Conservation (phyloP, 2,888 invertebrate genomes). For the Uloborus plumipes region DNA sequence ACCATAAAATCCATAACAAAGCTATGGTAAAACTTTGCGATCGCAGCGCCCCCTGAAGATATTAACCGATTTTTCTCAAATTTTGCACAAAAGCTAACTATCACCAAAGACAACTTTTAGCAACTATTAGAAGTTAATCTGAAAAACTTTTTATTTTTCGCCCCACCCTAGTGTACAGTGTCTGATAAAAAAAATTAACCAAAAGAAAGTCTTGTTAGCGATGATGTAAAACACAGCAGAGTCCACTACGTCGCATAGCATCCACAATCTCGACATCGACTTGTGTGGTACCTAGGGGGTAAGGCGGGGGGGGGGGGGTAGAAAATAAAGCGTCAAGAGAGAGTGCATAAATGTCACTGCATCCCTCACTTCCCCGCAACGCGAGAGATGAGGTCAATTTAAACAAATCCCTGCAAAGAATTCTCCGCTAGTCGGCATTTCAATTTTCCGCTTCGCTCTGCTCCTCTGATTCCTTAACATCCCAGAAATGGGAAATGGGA, state of each 20-base stretch:
- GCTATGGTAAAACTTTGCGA: too few species aligned
- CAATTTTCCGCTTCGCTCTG: constrained; percentile 56
- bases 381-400: constrained; percentile 59
- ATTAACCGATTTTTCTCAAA: too few species aligned
- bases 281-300: constrained; percentile 25
- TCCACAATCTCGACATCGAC: constrained; percentile 13
- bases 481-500: neutral
- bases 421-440: constrained; percentile 35
- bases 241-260: constrained; percentile 16
- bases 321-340: constrained; percentile 29
- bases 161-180: too few species aligned
- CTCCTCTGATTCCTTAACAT: neutral
- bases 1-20: too few species aligned
- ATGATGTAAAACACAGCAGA: constrained; percentile 19
- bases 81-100: too few species aligned
- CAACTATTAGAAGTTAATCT: too few species aligned
- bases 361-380: constrained; percentile 23
- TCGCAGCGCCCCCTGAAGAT: too few species aligned
- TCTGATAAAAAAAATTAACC: too few species aligned
- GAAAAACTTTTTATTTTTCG: too few species aligned
- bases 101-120: too few species aligned
- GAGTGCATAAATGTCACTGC: constrained; percentile 60
- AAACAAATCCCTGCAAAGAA: constrained; percentile 54
- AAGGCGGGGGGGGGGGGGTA: constrained; percentile 3
- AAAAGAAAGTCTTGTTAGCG: constrained; percentile 30